phyloP scores from a whole-genome alignment of 2,113 vertebrate genomes.

The Heterochromis multidens region DNA sequence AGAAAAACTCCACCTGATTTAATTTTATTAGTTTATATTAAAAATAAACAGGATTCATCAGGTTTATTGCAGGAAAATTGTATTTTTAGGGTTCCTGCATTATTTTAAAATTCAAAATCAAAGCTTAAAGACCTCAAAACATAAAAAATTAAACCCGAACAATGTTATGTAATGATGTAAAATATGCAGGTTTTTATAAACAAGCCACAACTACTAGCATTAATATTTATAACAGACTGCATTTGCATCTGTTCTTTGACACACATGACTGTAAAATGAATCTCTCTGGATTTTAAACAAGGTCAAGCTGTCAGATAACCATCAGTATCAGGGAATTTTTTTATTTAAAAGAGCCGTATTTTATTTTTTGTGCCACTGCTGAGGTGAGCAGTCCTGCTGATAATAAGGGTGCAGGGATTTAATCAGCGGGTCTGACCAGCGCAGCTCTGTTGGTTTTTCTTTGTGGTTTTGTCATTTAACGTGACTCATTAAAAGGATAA shows the following conservation, averaged over 20 bases:
- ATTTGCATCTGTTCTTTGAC: rapidly evolving
- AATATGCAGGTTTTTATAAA: neutral
- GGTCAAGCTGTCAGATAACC: no score
- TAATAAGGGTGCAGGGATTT: no score
- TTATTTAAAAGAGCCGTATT: no score
- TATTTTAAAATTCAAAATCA: neutral
- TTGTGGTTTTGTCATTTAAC: no score
- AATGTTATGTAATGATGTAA: neutral
- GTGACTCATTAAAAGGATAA: no score
- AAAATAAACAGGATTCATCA: rapidly evolving
- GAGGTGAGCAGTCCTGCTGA: no score
- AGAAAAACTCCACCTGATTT: rapidly evolving
- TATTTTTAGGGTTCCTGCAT: neutral
- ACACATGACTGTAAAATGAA: rapidly evolving
- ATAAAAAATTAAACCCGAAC: neutral
- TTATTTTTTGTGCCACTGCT: no score
- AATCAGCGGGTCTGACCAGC: no score
- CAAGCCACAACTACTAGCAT: neutral
- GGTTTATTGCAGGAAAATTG: neutral
- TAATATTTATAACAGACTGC: neutral
- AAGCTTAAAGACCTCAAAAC: neutral
- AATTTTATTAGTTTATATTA: neutral
- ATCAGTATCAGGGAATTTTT: no score
- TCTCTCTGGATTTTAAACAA: neutral
- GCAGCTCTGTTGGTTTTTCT: no score